A percentile compares a stretch with the other conserved stretches of the same genome.
Conservation (phyloP, 1,140 invertebrate genomes). For the Antheraea mylitta region DNA sequence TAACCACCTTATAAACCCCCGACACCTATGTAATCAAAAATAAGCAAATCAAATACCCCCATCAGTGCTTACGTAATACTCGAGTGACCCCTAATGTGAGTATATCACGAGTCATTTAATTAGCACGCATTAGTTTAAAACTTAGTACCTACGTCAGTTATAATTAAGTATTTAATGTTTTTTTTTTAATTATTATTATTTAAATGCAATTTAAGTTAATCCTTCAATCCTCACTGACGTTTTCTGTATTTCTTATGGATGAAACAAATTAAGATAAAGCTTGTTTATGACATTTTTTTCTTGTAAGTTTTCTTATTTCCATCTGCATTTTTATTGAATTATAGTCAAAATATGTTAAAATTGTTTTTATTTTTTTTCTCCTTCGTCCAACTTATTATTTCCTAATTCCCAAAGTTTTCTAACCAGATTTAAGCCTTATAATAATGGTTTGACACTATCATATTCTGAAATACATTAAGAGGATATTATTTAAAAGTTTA, state of each 20-base stretch:
- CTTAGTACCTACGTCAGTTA: slow-evolving; percentile 69
- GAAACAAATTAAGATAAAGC: slow-evolving; percentile 63
- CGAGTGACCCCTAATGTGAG: slow-evolving; percentile 69
- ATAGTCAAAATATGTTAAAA: slow-evolving; percentile 76
- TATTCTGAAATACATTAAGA: no score
- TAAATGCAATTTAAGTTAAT: slow-evolving; percentile 53
- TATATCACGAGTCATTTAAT: slow-evolving; percentile 76
- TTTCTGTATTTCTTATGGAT: slow-evolving; percentile 55
- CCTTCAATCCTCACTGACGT: slow-evolving; percentile 68
- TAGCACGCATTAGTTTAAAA: slow-evolving; percentile 71
- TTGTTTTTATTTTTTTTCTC: slow-evolving; percentile 64
- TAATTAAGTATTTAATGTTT: slow-evolving; percentile 78
- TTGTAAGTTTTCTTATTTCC: slow-evolving; percentile 76
- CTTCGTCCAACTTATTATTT: slow-evolving; percentile 14
- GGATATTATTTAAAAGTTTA: no score
- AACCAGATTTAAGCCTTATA: not conserved
- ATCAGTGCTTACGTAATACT: no score
- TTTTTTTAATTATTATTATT: slow-evolving; percentile 49
- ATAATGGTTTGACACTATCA: not conserved
- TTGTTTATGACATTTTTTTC: slow-evolving; percentile 73
- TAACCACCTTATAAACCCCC: no score
- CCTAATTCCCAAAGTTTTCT: not conserved
- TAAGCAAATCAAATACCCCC: no score
- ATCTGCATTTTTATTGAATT: slow-evolving; percentile 78
- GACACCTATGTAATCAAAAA: no score